These are phyloP conservation scores for Dendrocincla fuliginosa DNA, from an alignment of 2,797 vertebrate species.

Conservation along the genomic window DNA sequence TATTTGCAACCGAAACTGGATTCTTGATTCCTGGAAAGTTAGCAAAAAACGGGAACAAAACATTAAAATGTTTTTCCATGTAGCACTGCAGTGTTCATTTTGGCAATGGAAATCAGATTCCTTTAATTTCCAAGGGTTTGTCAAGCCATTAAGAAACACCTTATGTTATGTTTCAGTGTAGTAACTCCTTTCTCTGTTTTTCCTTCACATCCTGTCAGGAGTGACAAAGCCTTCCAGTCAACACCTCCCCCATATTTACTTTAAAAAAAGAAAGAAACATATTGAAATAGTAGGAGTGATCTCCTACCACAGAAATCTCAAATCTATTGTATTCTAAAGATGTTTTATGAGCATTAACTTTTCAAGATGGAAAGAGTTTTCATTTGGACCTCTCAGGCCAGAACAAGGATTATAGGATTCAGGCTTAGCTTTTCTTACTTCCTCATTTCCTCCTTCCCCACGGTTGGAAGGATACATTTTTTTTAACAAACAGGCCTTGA, in stretches of 20 bases:
- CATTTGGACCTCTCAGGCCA: not conserved
- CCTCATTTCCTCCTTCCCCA: not conserved
- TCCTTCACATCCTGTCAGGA: not conserved
- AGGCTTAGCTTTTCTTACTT: not conserved
- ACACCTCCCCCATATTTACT: not conserved
- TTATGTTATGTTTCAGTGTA: not conserved
- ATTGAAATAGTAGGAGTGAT: not conserved
- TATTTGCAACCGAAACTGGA: slow-evolving; percentile 95
- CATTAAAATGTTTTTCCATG: slow-evolving; percentile 16
- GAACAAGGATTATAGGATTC: not conserved
- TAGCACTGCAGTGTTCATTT: not conserved
- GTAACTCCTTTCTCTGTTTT: not conserved
- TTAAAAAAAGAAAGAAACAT: not conserved
- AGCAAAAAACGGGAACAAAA: slow-evolving; percentile 54
- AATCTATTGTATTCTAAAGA: not conserved
- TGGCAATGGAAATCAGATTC: not conserved
- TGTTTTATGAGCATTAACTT: not conserved
- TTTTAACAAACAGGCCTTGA: slow-evolving; percentile 7
- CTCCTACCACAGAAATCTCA: not conserved
- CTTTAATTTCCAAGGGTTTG: not conserved
- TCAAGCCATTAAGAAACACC: not conserved
- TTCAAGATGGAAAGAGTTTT: not conserved
- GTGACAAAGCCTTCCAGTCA: not conserved
- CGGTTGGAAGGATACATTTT: not conserved
- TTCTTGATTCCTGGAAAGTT: slow-evolving; percentile 92